phyloP scores from a whole-genome alignment of 2,797 vertebrate genomes.

The Liparis tanakae region DNA sequence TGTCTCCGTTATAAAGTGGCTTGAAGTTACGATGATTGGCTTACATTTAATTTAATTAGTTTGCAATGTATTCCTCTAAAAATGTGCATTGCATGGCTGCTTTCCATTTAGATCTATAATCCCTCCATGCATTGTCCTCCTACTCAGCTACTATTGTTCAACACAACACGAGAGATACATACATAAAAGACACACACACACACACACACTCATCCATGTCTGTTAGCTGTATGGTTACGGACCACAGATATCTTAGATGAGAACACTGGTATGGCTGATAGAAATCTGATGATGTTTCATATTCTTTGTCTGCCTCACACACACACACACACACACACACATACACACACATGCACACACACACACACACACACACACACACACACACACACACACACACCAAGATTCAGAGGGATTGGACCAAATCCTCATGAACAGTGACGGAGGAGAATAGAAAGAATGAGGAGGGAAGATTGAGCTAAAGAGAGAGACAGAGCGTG shows the following conservation, averaged over 20 bases:
- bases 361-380: not conserved
- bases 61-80: constrained; percentile 24
- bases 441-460: constrained; percentile 20
- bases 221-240: constrained; percentile 25
- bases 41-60: constrained; percentile 34
- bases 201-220: not conserved
- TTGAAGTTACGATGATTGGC: constrained; percentile 16
- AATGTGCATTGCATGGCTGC: constrained; percentile 15
- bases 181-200: not conserved
- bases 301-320: constrained; percentile 15
- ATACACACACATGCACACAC: not conserved
- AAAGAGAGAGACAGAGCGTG: constrained; percentile 31
- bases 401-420: constrained; percentile 25
- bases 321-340: constrained; percentile 8
- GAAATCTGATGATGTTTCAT: constrained; percentile 41
- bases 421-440: constrained; percentile 34
- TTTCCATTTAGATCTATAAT: constrained; percentile 17
- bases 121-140: constrained; percentile 14
- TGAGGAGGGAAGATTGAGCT: constrained; percentile 23
- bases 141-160: constrained; percentile 18
- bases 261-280: constrained; percentile 39
- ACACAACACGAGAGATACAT: constrained; percentile 19
- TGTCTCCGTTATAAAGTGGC: constrained; percentile 15
- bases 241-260: constrained; percentile 29
- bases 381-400: not conserved